Base-by-base conservation (phyloP, 2,888 invertebrate genomes). In the Temnothorax rugatulus region DNA sequence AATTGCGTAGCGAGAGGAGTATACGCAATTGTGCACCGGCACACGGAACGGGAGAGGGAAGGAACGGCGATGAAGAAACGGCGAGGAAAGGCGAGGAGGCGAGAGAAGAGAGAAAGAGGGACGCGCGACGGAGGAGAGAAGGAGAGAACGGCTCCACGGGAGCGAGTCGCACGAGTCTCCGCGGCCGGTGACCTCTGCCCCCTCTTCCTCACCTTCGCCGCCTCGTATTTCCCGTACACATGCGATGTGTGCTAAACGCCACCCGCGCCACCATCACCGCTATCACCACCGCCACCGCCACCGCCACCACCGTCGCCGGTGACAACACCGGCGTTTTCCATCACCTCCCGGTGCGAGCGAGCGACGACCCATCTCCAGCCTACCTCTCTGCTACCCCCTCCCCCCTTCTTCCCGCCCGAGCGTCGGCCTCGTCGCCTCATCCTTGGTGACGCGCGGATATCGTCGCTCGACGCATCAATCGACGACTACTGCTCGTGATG, bases 171-270 rank as follows among this genome's bases (percentile, higher is more conserved):
- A 90, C 92, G 91, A 93, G 93, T 91, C 93, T 93, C 88, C 82
- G 88, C 90, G 92, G 92, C 84, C 92, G 92, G 92, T 92, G 93
- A 92, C 91, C 94, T 93, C 93, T 93, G 87, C 92, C 92, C 92
- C 89, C 88, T 87, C 88, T 89, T 85, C 87, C 84, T 66, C 50
- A 34, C 66, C 77, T 81, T 76, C 79, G 54, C 61, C 63, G 69
- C 81, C 54, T 83, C 57, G 68, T 59, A 34, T 77, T 38, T 66
- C 68, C 54, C 47, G 79, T 83, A 73, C 83, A 76, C 84, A 82
- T 73, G n/a, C 64, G 61, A 68, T 29, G 41, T 71, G 68, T 68
- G 74, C 54, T 81, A 81, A 81, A 81, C 73, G 79, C 79, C 79
- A 81, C 73, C 73, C 79, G 68, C 83, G 63, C 66, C 83, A 61